These are phyloP conservation scores for Sander lucioperca DNA, from an alignment of 2,113 vertebrate genomes.

Conservation along the genomic window DNA sequence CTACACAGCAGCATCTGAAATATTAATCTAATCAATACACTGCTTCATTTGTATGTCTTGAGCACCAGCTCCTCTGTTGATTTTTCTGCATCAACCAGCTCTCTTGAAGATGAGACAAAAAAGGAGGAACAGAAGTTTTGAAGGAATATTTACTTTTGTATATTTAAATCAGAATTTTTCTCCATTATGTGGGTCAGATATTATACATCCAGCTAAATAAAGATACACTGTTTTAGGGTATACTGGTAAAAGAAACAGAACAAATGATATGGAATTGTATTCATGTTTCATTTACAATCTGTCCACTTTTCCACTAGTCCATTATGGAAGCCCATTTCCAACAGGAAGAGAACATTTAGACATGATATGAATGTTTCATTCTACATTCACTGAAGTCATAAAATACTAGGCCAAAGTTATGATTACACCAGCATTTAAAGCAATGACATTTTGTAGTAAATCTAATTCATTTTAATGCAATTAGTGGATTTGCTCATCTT, in stretches of 20 bases:
- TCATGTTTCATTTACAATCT: background rate
- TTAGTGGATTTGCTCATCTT: background rate
- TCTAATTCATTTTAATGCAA: background rate
- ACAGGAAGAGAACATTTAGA: background rate
- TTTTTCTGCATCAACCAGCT: constrained; percentile 13
- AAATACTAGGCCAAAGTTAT: background rate
- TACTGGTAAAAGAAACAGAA: background rate
- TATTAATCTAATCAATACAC: constrained; percentile 60
- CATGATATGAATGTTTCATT: background rate
- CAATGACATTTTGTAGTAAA: background rate
- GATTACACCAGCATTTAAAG: background rate
- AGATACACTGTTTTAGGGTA: background rate
- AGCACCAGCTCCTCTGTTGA: background rate
- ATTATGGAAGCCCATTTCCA: background rate
- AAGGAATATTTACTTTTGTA: constrained; percentile 10
- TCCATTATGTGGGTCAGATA: background rate
- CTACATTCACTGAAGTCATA: background rate
- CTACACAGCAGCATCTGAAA: constrained; percentile 40
- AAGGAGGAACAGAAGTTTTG: background rate
- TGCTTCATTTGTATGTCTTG: constrained; percentile 51
- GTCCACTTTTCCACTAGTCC: background rate
- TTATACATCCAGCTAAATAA: background rate
- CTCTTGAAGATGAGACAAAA: constrained; percentile 6
- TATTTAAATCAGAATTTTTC: background rate
- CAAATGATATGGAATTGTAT: background rate